Evolutionary conservation across 2,888 invertebrate genomes (phyloP), one percentile per base, ranked within the genome.

Genomic region (Chrysolina americana): DNA sequence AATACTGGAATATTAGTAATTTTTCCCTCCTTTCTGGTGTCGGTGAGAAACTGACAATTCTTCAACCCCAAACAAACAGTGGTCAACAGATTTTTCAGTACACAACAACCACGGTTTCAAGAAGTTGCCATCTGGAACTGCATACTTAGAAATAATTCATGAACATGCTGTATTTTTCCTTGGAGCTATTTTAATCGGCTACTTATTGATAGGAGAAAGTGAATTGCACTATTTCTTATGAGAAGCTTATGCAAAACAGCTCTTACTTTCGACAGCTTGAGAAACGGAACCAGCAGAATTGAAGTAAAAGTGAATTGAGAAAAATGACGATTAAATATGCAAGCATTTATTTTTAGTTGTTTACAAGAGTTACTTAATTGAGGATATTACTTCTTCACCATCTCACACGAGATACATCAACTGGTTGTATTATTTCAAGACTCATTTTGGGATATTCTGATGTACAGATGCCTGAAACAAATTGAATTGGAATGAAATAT

Each of bases 221-320:
- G 69, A 71, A 72, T 65, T 70, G 74, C 62, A 75, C 71, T 75
- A 72, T 76, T 76, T 78, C 71, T 74, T 74, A 50, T 72, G 70
- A 41, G 71, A 73, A 68, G 66, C 62, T 65, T 77, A 77, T 73
- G 75, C 70, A 77, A 77, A 74, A 17, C 62, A 65, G 65, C 50
- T 70, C n/a, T 70, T 70, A 68, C 77, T 75, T 73, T 76, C 76
- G 28, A 50, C 65, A 59, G 72, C 62, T 53, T 68, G 68, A 59
- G 68, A 72, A 72, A 72, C 56, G 23, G n/a, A 21, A 50, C 50
- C n/a, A 50, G 5, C 50, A 47, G 19, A 66, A 65, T 28, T 41
- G 53, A 56, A 72, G 63, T 72, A 68, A 68, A 72, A 72, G 72
- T 72, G 47, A 68, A 63, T 23, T 36, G 9, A 13, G 17, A 68